A percentile compares a stretch with the other conserved stretches of the same genome.
These are phyloP conservation scores for Drosophila testacea DNA, from an alignment of 2,888 invertebrate genomes.

Conservation along the genomic window DNA sequence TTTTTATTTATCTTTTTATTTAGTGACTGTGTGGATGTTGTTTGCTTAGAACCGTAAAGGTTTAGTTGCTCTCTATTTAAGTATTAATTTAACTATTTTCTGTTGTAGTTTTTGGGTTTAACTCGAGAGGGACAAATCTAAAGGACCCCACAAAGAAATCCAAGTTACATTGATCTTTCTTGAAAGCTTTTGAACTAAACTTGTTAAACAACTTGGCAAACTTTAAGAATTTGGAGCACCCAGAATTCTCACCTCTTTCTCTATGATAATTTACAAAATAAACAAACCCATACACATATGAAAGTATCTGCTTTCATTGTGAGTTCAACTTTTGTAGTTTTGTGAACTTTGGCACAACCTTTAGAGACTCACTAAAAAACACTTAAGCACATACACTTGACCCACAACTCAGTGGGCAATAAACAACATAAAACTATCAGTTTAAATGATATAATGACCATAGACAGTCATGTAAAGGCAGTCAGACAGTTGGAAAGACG, in stretches of 20 bases:
- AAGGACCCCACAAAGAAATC: background rate
- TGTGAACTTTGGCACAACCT: slow-evolving; percentile 34
- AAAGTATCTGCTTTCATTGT: slow-evolving; percentile 26
- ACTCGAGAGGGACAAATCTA: background rate
- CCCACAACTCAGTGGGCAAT: slow-evolving; percentile 25
- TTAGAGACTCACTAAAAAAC: slow-evolving; percentile 34
- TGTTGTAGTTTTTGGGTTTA: background rate
- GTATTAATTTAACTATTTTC: background rate
- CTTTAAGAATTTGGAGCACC: slow-evolving; percentile 12
- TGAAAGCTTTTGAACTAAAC: slow-evolving; percentile 22
- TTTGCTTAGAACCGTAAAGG: slow-evolving; percentile 41
- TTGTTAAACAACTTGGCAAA: slow-evolving; percentile 41
- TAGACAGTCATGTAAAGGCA: slow-evolving; percentile 16
- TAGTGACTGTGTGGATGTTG: slow-evolving; percentile 42
- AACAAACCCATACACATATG: background rate
- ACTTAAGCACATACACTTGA: slow-evolving; percentile 48
- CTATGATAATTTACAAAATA: slow-evolving; percentile 34
- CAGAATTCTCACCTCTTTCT: background rate
- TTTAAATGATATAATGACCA: slow-evolving; percentile 53
- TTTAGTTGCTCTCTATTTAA: slow-evolving; percentile 4
- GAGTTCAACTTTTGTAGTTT: slow-evolving; percentile 40
- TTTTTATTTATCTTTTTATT: background rate
- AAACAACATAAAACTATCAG: slow-evolving; percentile 59
- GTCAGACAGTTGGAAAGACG: slow-evolving; percentile 16
- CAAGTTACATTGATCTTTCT: slow-evolving; percentile 29